Conservation (phyloP, 1,140 invertebrate genomes). For the Gonioctena quinquepunctata region DNA sequence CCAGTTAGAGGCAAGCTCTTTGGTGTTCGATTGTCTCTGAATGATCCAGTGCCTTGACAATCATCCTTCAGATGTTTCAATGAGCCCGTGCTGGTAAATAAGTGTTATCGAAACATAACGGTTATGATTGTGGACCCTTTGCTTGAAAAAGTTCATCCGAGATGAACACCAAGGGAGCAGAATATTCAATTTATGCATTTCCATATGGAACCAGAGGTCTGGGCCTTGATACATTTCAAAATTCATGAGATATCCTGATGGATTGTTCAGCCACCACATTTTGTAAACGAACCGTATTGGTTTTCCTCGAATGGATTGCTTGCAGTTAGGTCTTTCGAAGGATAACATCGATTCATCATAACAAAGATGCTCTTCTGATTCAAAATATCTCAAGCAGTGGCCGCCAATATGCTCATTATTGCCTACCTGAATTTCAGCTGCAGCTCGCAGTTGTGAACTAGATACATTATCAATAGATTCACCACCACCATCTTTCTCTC, state of each 20-base stretch:
- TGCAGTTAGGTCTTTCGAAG: constrained; percentile 1
- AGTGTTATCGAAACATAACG: constrained; percentile 14
- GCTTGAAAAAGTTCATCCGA: not conserved
- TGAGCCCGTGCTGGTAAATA: constrained; percentile 1
- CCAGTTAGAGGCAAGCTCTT: not conserved
- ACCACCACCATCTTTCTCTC: constrained; percentile 23
- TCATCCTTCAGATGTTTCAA: constrained; percentile 1
- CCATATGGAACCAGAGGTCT: not conserved
- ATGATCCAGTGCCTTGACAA: not conserved
- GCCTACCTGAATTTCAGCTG: not conserved
- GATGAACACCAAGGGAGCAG: not conserved
- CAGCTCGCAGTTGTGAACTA: constrained; percentile 6
- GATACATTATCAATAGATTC: constrained; percentile 20
- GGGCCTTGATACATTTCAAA: constrained; percentile 7
- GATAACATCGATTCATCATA: too few relatives aligned
- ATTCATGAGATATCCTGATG: constrained; percentile 1
- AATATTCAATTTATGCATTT: not conserved
- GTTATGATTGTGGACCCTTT: not conserved
- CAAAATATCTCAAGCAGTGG: not conserved
- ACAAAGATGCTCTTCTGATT: too few relatives aligned
- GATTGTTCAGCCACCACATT: constrained; percentile 17
- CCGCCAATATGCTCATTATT: not conserved
- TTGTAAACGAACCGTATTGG: constrained; percentile 37
- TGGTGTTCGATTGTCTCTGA: constrained; percentile 16
- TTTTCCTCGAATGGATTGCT: constrained; percentile 42